Conservation (phyloP, 2,113 vertebrate species). For the Sapajus apella region DNA sequence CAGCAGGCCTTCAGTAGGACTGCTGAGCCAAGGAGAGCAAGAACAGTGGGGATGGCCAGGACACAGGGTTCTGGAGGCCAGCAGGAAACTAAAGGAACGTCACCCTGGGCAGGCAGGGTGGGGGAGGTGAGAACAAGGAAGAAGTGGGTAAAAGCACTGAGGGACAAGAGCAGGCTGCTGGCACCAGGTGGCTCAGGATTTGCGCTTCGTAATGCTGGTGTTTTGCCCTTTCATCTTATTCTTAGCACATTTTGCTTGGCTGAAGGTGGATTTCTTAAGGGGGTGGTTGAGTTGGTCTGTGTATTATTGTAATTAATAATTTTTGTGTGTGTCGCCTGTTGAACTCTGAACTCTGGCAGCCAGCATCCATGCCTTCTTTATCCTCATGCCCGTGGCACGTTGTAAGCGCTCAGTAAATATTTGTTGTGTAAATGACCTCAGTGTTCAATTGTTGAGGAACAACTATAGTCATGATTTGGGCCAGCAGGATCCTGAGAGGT, state of each 20-base stretch:
- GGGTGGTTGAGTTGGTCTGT: neutral
- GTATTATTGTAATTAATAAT: neutral
- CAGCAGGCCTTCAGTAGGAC: neutral
- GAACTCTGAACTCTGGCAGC: neutral
- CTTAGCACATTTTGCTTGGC: neutral
- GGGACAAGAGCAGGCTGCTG: neutral
- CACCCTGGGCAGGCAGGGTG: rapidly evolving
- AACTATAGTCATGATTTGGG: neutral
- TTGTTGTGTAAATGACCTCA: neutral
- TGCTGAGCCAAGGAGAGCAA: neutral
- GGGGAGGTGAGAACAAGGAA: neutral
- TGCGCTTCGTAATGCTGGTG: neutral
- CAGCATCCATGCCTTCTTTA: neutral
- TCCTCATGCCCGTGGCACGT: neutral
- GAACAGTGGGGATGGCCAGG: rapidly evolving
- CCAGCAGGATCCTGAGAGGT: neutral
- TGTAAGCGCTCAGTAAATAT: neutral
- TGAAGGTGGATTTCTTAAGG: neutral
- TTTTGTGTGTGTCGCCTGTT: neutral
- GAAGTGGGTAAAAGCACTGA: neutral
- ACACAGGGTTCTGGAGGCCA: neutral
- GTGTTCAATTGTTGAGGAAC: neutral
- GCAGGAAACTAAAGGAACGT: rapidly evolving
- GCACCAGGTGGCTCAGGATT: neutral
- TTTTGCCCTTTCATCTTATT: neutral